Base-by-base conservation (phyloP, 1,140 invertebrate species). In the Dolichoris vasculosae region DNA sequence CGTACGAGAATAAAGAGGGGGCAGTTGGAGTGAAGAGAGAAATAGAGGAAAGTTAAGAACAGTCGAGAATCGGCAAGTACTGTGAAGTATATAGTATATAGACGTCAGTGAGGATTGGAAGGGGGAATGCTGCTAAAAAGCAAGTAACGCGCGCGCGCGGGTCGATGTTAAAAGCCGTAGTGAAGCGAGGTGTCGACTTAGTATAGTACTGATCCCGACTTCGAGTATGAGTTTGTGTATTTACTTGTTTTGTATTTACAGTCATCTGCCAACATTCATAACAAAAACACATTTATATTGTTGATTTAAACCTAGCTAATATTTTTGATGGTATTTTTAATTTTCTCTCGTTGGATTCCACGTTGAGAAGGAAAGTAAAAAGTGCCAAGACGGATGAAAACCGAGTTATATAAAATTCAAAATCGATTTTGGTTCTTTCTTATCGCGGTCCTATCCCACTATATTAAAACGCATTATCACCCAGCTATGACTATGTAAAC, bases 101-200 rank as follows among this genome's bases (percentile, higher is more conserved):
- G n/a, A 38, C 0, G 35, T 38, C 30, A 23, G 67, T n/a, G 59
- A 4, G 6, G 32, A 38, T 15, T 40, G 32, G 2, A 51, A 26
- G 80, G 20, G 77, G 46, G 71, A 67, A 35, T 38, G 43, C 7
- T 1, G 63, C 46, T 32, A 51, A 48, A 71, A 55, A 46, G 69
- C 46, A 64, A 82, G 46, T 35, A 77, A 40, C 46, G 78, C 76
- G 77, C 84, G 46, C 48, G 78, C 48, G 87, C 86, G 87, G 90
- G 88, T 90, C 90, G 90, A 91, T 91, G 90, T 87, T 91, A 90
- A 89, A 90, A 89, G 87, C 87, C 87, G 87, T 73, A 83, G 88
- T 88, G 86, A 88, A 87, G 85, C 87, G 86, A 88, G 85, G 84
- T 82, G 83, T 87, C 48, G 87, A 83, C 38, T 88, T 89, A 89